Evolutionary conservation across 2,888 invertebrate species (phyloP).

Genomic region (Odontocerum albicorne): DNA sequence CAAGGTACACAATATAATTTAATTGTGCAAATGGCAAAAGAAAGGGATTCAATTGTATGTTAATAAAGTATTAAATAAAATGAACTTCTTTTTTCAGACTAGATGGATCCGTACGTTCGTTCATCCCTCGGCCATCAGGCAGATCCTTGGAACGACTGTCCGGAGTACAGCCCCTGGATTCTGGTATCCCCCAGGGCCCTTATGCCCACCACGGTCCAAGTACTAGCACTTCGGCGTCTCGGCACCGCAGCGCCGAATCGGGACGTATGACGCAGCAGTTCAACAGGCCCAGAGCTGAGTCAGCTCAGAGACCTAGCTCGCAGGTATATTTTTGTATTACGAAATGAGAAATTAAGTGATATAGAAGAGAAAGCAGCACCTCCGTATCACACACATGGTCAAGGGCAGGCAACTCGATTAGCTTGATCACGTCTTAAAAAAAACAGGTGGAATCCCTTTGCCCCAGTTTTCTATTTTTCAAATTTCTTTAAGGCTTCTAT

Average conservation of each 20-base stretch:
- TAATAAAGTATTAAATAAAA: neutral
- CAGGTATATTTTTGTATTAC: slow-evolving; percentile 22
- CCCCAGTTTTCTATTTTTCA: too few relatives aligned
- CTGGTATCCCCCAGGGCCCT: neutral
- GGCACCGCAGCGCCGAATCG: slow-evolving; percentile 32
- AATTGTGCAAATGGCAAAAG: too few relatives aligned
- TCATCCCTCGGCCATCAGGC: slow-evolving; percentile 25
- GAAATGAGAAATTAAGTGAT: too few relatives aligned
- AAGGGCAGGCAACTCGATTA: too few relatives aligned
- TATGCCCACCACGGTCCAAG: neutral
- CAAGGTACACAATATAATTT: too few relatives aligned
- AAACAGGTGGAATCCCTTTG: too few relatives aligned
- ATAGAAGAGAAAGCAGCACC: too few relatives aligned
- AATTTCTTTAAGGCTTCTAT: too few relatives aligned
- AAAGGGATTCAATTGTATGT: too few relatives aligned
- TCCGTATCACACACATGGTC: too few relatives aligned
- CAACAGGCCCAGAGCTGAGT: slow-evolving; percentile 17
- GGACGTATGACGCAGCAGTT: slow-evolving; percentile 12
- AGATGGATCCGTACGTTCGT: slow-evolving; percentile 22
- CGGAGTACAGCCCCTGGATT: slow-evolving; percentile 28
- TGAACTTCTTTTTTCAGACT: slow-evolving; percentile 5
- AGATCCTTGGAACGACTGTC: slow-evolving; percentile 29
- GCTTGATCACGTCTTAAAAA: too few relatives aligned
- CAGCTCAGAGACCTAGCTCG: slow-evolving; percentile 26
- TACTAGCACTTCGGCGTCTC: neutral